Evolutionary conservation across 2,113 vertebrate genomes (phyloP), one percentile per base, ranked within the genome.

Genomic region (Canis aureus): DNA sequence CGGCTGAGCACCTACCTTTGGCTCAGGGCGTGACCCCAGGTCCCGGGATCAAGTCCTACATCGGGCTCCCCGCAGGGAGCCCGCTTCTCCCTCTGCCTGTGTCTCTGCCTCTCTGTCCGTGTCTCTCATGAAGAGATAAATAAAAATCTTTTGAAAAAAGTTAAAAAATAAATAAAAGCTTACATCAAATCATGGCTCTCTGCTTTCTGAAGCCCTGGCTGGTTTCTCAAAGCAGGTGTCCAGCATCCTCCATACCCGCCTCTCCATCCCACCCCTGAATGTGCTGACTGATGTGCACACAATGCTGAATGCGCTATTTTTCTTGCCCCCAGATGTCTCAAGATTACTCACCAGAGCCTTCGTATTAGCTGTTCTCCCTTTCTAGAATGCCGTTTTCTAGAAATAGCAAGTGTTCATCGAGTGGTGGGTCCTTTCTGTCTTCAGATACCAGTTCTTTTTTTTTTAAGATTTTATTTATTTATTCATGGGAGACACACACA

Each of bases 111-210:
- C 43, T 43, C 43, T 43, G 43, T 43, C 43, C 7, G 43, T 43
- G 43, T 43, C 43, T 43, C 43, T 43, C 43, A 43, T 43, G 43
- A 43, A 43, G 6, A 43, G 43, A 43, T 43, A 43, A 43, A 43
- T 43, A 43, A 43, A 43, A 43, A 43, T 43, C 43, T 43, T 43
- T 43, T 43, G 43, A 43, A 43, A 7, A 43, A 43, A 43, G 43
- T 43, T 43, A 43, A 43, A 43, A 43, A 43, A 43, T 43, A 43
- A 43, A 43, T 22, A 35, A 17, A 53, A 38, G 13, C 62, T 32
- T 29, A 1, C 8, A 1, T 55, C 12, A 2, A 8, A 23, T 10
- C 51, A 10, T 1, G 4, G 4, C 25, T 6, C 15, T 19, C 10
- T 49, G 66, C 29, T 12, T 32, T 15, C 23, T 35, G 23, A 6